Evolutionary conservation across 1,140 invertebrate species (phyloP), one percentile per base, ranked within the genome.

Genomic region (Nixonia krombeini): DNA sequence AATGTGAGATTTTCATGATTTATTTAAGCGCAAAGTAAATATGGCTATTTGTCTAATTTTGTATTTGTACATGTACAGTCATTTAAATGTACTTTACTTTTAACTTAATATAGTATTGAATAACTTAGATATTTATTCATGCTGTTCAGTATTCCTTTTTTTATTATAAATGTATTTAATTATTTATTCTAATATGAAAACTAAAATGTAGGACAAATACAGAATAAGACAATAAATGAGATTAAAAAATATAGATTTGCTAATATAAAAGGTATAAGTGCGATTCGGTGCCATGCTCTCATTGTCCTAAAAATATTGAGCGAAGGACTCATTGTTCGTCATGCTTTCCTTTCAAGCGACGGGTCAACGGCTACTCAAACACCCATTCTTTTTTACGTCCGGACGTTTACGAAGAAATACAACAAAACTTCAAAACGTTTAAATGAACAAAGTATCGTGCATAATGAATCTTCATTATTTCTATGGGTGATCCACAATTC

Each of bases 281-380:
- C 53, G 53, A 47, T 58, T 68, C 52, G 46, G 52, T 45, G 38
- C 53, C 38, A 62, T 61, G 38, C 46, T 61, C 57, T 58, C 51
- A 55, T 65, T 42, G 17, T n/a, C 26, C 35, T 41, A 58, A 53
- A 52, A 72, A 23, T 44, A 51, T 55, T 64, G 70, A 62, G 58
- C 46, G 67, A 73, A 72, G 51, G 45, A 82, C 80, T 84, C 68
- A 84, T 76, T 73, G 76, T 78, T 76, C 76, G 73, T 84, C 77
- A 74, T 82, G 70, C 76, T 82, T 84, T 84, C 78, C 79, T 84
- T 84, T 84, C 77, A 84, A 83, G 82, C 80, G 72, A 79, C 80
- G 79, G 80, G 73, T 76, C 79, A 69, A 79, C 73, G 74, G 76
- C 82, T 79, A 72, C 80, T 82, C 75, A 78, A 79, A 75, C 78